These are phyloP conservation scores for Danio aesculapii DNA, from an alignment of 2,797 vertebrate genomes.

Conservation along the genomic window DNA sequence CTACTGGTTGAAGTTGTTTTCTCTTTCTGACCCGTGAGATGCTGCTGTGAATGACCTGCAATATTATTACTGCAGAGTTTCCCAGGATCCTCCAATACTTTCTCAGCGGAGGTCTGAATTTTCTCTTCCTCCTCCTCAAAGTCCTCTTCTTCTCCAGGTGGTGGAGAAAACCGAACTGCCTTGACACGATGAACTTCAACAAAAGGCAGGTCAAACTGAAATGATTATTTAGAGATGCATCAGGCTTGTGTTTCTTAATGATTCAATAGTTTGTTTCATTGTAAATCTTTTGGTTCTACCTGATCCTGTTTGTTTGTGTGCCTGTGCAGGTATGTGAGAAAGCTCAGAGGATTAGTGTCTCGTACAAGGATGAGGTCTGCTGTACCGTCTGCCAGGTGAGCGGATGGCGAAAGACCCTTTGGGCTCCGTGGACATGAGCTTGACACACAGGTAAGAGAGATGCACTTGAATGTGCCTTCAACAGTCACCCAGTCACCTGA, in stretches of 20 bases:
- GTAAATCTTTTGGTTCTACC: slow-evolving; percentile 63
- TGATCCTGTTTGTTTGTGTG: slow-evolving; percentile 85
- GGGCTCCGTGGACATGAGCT: slow-evolving; percentile 83
- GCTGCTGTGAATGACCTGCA: slow-evolving; percentile 70
- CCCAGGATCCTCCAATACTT: slow-evolving; percentile 40
- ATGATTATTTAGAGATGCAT: not conserved
- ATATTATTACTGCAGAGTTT: not conserved
- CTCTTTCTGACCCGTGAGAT: slow-evolving; percentile 57
- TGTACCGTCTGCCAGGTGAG: slow-evolving; percentile 86
- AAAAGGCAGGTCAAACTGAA: slow-evolving; percentile 86
- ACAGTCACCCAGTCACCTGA: slow-evolving; percentile 78
- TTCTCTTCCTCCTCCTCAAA: slow-evolving; percentile 50
- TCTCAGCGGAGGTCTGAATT: not conserved
- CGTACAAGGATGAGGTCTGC: slow-evolving; percentile 85
- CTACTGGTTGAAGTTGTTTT: slow-evolving; percentile 32
- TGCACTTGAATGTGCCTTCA: slow-evolving; percentile 80
- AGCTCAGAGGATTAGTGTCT: slow-evolving; percentile 76
- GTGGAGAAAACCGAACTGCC: slow-evolving; percentile 77
- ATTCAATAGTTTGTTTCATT: not conserved
- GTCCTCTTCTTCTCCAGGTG: slow-evolving; percentile 59
- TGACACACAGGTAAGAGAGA: slow-evolving; percentile 86
- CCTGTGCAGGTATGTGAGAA: slow-evolving; percentile 82
- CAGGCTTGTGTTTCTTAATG: not conserved
- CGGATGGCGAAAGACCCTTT: slow-evolving; percentile 83
- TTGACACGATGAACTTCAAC: slow-evolving; percentile 85